Evolutionary conservation across 2,888 invertebrate species (phyloP).

Genomic region (Deladenus siricidicola): DNA sequence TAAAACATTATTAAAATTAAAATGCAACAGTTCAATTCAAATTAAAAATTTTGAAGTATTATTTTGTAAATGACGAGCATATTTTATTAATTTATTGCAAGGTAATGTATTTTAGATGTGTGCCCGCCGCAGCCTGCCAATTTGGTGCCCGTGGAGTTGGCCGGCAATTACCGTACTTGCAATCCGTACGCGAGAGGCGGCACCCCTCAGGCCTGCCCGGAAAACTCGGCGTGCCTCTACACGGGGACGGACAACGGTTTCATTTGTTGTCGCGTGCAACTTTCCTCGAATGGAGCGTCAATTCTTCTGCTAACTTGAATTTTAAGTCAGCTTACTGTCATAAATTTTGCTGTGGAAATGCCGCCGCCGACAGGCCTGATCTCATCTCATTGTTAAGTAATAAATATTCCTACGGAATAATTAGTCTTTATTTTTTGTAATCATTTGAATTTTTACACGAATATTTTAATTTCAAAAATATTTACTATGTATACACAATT

Average conservation of each 20-base stretch:
- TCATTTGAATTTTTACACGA: too few species aligned
- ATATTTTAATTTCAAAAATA: too few species aligned
- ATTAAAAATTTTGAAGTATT: neutral
- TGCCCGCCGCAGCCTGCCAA: slow-evolving; percentile 52
- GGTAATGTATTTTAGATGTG: too few species aligned
- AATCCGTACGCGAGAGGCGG: slow-evolving; percentile 48
- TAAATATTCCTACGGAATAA: too few species aligned
- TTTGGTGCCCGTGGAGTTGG: slow-evolving; percentile 49
- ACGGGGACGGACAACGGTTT: slow-evolving; percentile 51
- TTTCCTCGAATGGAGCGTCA: slow-evolving; percentile 12
- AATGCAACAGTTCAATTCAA: neutral
- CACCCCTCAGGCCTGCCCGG: slow-evolving; percentile 48
- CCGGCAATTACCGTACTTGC: slow-evolving; percentile 41
- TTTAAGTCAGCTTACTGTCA: neutral
- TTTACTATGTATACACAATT: too few species aligned
- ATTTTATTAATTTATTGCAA: too few species aligned
- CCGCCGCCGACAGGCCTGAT: too few species aligned
- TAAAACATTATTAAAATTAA: too few species aligned
- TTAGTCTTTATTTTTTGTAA: too few species aligned
- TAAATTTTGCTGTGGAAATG: neutral
- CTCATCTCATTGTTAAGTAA: too few species aligned
- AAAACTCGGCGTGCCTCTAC: slow-evolving; percentile 50
- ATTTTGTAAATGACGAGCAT: too few species aligned
- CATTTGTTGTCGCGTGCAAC: slow-evolving; percentile 51
- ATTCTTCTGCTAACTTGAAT: neutral